Evolutionary conservation across 2,888 invertebrate genomes (phyloP).

Genomic region (Drosophila melanosoma): DNA sequence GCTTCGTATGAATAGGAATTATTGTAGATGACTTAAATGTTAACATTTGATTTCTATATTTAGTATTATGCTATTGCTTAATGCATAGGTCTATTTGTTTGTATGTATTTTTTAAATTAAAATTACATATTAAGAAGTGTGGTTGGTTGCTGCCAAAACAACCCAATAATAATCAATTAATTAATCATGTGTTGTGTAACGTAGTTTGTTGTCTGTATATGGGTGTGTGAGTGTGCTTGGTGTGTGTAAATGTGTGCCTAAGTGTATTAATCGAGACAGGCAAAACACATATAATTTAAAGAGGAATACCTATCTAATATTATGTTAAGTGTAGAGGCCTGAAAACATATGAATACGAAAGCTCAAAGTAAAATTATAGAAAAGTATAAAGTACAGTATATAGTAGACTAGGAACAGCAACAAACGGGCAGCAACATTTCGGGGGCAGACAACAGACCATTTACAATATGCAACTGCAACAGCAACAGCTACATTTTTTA

Average conservation of each 20-base stretch:
- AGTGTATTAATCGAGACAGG: constrained; percentile 36
- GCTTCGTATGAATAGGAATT: constrained; percentile 46
- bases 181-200: constrained; percentile 29
- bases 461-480: constrained; percentile 20
- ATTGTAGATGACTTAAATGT: constrained; percentile 50
- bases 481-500: constrained; percentile 17
- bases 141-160: constrained; percentile 20
- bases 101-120: constrained; percentile 27
- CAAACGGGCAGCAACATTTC: constrained; percentile 36
- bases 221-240: constrained; percentile 1
- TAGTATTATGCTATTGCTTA: constrained; percentile 53
- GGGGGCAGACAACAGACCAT: constrained; percentile 33
- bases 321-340: constrained; percentile 46
- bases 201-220: constrained; percentile 24
- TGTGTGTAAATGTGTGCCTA: constrained; percentile 4
- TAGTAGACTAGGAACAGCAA: constrained; percentile 36
- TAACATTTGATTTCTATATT: constrained; percentile 63
- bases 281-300: constrained; percentile 26
- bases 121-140: constrained; percentile 21
- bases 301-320: constrained; percentile 9
- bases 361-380: constrained; percentile 14
- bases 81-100: constrained; percentile 51
- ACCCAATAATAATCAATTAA: constrained; percentile 34
- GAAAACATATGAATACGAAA: constrained; percentile 16
- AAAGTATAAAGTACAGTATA: constrained; percentile 4